A percentile compares a stretch with the other conserved stretches of the same genome.
phyloP scores from a whole-genome alignment of 2,888 invertebrate genomes.

The Xiphydria camelus region DNA sequence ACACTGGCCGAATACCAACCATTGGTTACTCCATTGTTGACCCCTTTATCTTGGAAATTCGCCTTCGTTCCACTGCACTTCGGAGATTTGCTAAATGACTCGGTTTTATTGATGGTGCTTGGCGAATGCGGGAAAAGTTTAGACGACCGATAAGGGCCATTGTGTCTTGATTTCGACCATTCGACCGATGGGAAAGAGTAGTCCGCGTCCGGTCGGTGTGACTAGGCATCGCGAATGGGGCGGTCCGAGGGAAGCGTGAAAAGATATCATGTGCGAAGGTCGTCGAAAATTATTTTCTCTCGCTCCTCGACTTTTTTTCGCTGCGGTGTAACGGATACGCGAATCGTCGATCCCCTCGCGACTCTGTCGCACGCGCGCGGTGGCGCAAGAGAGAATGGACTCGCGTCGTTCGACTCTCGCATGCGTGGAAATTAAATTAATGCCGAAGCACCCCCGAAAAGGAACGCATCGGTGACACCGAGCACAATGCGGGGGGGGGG shows the following conservation, averaged over 20 bases:
- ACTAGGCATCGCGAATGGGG: too few species aligned
- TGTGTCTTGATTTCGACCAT: too few species aligned
- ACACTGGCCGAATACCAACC: slow-evolving; percentile 57
- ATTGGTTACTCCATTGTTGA: slow-evolving; percentile 52
- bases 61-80: slow-evolving; percentile 20
- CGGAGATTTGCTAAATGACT: slow-evolving; percentile 50
- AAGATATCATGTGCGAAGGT: too few species aligned
- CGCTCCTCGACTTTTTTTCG: too few species aligned
- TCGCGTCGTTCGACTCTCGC: slow-evolving; percentile 20
- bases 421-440: slow-evolving; percentile 47
- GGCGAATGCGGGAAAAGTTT: slow-evolving; percentile 18
- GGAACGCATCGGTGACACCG: slow-evolving; percentile 41
- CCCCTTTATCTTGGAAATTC: slow-evolving; percentile 57
- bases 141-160: slow-evolving; percentile 39
- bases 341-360: too few species aligned
- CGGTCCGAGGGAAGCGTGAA: too few species aligned
- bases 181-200: too few species aligned
- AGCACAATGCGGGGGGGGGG: slow-evolving; percentile 28
- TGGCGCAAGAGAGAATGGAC: slow-evolving; percentile 5
- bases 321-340: too few species aligned
- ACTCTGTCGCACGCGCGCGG: background rate
- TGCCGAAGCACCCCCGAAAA: slow-evolving; percentile 30
- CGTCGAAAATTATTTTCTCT: too few species aligned
- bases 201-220: too few species aligned
- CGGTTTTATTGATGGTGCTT: slow-evolving; percentile 54